These are phyloP conservation scores for Chelonia mydas DNA, from an alignment of 2,797 vertebrate species.

Conservation along the genomic window DNA sequence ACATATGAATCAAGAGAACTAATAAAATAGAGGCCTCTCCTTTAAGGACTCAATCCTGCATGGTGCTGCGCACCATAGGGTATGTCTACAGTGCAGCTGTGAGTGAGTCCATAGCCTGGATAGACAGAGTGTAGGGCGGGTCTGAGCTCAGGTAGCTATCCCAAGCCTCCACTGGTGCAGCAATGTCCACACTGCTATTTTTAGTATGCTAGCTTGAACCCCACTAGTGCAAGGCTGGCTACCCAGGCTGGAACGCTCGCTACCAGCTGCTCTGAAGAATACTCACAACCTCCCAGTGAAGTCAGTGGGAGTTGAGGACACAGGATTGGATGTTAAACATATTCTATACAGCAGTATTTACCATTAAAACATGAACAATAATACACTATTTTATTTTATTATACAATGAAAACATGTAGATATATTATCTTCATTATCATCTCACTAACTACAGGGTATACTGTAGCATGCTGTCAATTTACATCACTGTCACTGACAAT, in stretches of 20 bases:
- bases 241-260: not conserved
- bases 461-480: constrained; percentile 62
- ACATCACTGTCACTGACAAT: constrained; percentile 66
- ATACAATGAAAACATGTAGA: constrained; percentile 19
- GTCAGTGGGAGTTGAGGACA: not conserved
- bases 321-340: not conserved
- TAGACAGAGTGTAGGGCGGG: not conserved
- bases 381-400: not conserved
- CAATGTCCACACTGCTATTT: not conserved
- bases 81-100: not conserved
- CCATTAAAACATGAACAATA: not conserved
- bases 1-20: not conserved
- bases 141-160: not conserved
- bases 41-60: not conserved
- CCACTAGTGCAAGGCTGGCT: not conserved
- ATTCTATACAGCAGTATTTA: not conserved
- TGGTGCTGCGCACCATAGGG: not conserved
- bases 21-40: not conserved
- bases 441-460: not conserved
- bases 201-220: too few relatives aligned
- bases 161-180: not conserved
- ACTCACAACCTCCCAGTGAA: not conserved
- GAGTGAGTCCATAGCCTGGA: not conserved
- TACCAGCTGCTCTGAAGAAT: not conserved
- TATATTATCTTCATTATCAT: constrained; percentile 34